These are phyloP conservation scores for Phenganax subtilis DNA, from an alignment of 92 coral and sea anemone species.

Conservation along the genomic window DNA sequence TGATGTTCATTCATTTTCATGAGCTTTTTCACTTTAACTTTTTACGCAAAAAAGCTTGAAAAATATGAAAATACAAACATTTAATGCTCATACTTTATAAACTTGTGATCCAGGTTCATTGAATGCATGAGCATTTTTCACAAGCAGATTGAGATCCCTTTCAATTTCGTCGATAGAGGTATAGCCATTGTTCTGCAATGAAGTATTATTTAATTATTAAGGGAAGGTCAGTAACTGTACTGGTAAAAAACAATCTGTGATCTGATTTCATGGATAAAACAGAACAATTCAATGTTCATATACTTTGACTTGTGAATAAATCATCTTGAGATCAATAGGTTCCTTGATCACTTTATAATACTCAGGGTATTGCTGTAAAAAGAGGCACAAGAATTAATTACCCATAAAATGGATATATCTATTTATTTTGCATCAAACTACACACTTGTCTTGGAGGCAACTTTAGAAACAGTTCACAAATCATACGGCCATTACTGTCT, in stretches of 20 bases:
- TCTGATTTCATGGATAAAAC: too few species aligned
- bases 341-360: conserved; percentile 94
- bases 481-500: conserved; percentile 75
- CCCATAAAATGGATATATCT: background rate
- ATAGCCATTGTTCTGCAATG: conserved; percentile 58
- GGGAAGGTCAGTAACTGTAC: background rate
- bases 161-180: conserved; percentile 79
- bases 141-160: conserved; percentile 78
- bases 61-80: too few species aligned
- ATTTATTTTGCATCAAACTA: background rate
- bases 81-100: conserved; percentile 58
- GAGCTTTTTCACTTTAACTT: too few species aligned
- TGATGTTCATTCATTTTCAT: background rate
- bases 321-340: conserved; percentile 81
- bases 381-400: background rate
- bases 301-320: conserved; percentile 78
- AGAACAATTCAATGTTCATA: conserved; percentile 2
- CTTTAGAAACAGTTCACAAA: conserved; percentile 86
- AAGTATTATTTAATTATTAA: background rate
- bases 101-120: conserved; percentile 98
- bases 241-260: background rate
- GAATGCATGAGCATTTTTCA: conserved; percentile 95
- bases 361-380: conserved; percentile 81
- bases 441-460: conserved; percentile 83
- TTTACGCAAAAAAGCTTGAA: too few species aligned